Percentiles rank a stretch among this genome's conserved stretches.
phyloP scores from a whole-genome alignment of 2,113 vertebrate species.

The Cheilinus undulatus region DNA sequence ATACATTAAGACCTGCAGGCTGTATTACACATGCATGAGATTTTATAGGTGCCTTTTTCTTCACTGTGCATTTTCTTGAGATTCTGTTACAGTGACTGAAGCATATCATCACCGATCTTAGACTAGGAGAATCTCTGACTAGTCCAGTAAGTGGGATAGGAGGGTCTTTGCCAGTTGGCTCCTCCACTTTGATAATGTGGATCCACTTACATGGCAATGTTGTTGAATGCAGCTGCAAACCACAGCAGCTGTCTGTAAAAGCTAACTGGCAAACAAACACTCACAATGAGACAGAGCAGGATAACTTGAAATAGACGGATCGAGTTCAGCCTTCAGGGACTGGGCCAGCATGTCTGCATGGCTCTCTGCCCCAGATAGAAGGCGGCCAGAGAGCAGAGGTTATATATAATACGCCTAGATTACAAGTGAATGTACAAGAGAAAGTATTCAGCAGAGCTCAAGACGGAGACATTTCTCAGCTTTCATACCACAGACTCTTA shows the following conservation, averaged over 20 bases:
- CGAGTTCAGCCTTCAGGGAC: conserved; percentile 11
- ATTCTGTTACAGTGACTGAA: background rate
- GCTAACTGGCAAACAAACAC: background rate
- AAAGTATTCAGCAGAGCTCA: background rate
- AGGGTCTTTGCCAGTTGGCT: background rate
- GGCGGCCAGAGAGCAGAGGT: background rate
- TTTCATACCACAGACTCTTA: conserved; percentile 31
- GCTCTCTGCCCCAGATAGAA: background rate
- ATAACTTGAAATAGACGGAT: background rate
- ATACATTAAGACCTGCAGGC: background rate
- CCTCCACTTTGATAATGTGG: background rate
- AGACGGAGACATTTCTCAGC: conserved; percentile 4
- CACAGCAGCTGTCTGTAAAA: conserved; percentile 1
- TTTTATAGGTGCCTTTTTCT: background rate
- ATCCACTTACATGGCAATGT: background rate
- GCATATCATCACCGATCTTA: background rate
- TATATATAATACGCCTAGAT: background rate
- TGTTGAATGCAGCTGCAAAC: conserved; percentile 5
- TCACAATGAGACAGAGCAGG: background rate
- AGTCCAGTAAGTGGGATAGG: background rate
- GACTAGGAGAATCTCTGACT: background rate
- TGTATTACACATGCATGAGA: background rate
- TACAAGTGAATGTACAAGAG: background rate
- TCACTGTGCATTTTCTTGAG: background rate
- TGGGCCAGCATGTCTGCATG: conserved; percentile 14